Base-by-base conservation (phyloP, 2,888 invertebrate genomes). In the Himalopsyche tibetana region DNA sequence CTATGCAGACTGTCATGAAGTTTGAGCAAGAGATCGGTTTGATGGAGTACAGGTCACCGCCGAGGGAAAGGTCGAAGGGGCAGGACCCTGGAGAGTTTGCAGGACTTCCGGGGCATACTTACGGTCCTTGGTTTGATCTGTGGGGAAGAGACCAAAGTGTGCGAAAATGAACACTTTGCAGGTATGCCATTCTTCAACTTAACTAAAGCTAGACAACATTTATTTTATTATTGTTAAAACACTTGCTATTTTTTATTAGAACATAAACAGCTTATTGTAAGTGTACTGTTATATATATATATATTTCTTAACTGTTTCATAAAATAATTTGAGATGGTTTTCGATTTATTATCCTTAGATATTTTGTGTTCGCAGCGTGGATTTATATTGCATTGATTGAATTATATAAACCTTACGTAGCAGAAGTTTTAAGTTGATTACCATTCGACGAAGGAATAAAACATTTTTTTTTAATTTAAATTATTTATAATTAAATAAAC, bases 71-170 rank as follows among this genome's bases (percentile, higher is more conserved):
- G 80, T 45, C 45, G 38, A 88, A 87, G 74, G 92, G 92, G 84
- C 86, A 84, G 69, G 91, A 91, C 28, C 93, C 93, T 87, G 92
- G 91, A 86, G 91, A 90, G 86, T 94, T 94, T 89, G 91, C 94
- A 87, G 93, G 93, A 83, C 94, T 94, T 90, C 94, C 94, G 85
- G 95, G 94, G 12, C 96, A 96, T 90, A 95, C 95, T 89, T 97
- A 96, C 90, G 97, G 97, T 0, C 97, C 97, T 0, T 97, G 97
- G 97, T 97, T 97, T 90, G 97, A 97, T 92, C 94, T 97, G 88
- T 97, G 97, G 97, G 97, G 95, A 51, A 93, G 95, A 86, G 96
- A 96, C 91, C 87, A 86, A 55, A 87, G 84, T 69, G 80, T 69
- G 82, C 82, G 88, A 69, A 88, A 88, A 81, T 87, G 82, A 86